Base-by-base conservation (phyloP, 2,888 invertebrate genomes). In the Hymenopus coronatus region DNA sequence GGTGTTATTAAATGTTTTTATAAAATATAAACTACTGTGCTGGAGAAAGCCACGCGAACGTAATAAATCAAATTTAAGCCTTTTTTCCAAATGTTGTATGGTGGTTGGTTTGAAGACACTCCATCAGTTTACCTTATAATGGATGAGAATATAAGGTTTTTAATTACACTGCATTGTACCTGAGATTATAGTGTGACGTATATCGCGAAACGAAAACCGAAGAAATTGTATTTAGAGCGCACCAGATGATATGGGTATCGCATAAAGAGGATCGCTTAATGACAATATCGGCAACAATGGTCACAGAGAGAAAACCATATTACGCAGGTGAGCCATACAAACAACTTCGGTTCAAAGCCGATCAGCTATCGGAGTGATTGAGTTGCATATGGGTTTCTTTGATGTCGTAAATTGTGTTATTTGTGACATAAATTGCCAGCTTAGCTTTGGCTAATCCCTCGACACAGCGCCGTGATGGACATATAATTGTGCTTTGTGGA, bases 1-100 rank as follows among this genome's bases (percentile, higher is more conserved):
- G n/a, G n/a, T n/a, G n/a, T n/a, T n/a, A n/a, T n/a, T n/a, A n/a
- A n/a, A n/a, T n/a, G n/a, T n/a, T n/a, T n/a, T n/a, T n/a, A n/a
- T n/a, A n/a, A n/a, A 40, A 40, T 12, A 12, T 1, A 1, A 40
- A 12, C 0, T 2, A 2, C 0, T 12, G 2, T 0, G 9, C 8
- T 33, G 6, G 33, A 33, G 6, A 33, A 33, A 33, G 6, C 8
- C 0, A 4, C 8, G 6, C 6, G 33, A 33, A 33, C 6, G 33
- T 7, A 33, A 33, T 6, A 12, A 9, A 1, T 40, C 8, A 33
- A 8, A 40, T 40, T 40, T 9, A 40, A 40, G 0, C 6, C 33
- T 6, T 33, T 33, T 40, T 40, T 40, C 6, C 6, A 33, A 40
- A 9, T 12, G 1, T 40, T 12, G 9, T 12, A 40, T 33, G 40